These are phyloP conservation scores for Pygoscelis adeliae DNA, from an alignment of 2,113 vertebrate genomes.

Conservation along the genomic window DNA sequence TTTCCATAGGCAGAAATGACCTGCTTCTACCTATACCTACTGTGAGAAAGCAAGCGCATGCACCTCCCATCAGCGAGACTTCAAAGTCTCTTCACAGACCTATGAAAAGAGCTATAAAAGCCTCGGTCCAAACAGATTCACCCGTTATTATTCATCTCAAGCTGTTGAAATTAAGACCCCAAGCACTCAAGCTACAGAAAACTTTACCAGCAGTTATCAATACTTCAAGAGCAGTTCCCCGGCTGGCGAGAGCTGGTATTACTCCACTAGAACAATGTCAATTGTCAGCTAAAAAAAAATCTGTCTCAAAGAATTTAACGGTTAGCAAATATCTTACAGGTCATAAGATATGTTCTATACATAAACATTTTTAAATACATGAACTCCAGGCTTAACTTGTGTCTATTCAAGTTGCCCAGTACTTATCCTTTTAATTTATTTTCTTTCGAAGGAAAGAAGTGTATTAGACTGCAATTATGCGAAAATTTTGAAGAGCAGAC, in stretches of 20 bases:
- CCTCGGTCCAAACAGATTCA: neutral
- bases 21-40: neutral
- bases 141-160: neutral
- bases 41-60: neutral
- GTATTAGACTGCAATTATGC: neutral
- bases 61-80: neutral
- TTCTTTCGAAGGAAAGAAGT: neutral
- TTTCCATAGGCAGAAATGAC: neutral
- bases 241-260: neutral
- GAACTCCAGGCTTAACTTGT: neutral
- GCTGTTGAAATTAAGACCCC: neutral
- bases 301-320: neutral
- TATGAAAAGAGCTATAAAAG: neutral
- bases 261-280: neutral
- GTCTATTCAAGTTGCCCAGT: neutral
- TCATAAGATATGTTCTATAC: neutral
- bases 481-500: neutral
- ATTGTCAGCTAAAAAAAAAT: neutral
- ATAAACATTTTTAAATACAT: neutral
- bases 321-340: neutral
- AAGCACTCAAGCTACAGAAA: neutral
- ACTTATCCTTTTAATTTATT: neutral
- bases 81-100: neutral
- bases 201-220: neutral
- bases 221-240: neutral